Conservation (phyloP, 2,113 vertebrate species). For the Ctenomys sociabilis region DNA sequence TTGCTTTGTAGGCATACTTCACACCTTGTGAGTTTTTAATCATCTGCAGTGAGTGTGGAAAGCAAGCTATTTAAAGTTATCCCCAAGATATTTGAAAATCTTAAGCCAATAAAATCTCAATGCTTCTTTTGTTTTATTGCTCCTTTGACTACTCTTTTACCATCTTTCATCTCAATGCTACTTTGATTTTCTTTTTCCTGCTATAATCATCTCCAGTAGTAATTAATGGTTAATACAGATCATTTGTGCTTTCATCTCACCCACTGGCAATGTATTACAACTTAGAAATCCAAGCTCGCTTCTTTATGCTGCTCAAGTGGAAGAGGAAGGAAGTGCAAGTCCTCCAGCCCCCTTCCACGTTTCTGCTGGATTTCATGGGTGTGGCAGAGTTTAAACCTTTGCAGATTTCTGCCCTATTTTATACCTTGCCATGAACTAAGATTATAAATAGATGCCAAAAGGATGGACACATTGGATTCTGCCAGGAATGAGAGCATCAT, state of each 20-base stretch:
- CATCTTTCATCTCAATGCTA: slow-evolving; percentile 57
- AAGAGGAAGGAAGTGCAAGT: slow-evolving; percentile 87
- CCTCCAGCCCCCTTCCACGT: slow-evolving; percentile 81
- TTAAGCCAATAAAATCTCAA: slow-evolving; percentile 72
- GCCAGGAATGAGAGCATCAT: slow-evolving; percentile 77
- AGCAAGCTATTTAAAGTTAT: slow-evolving; percentile 82
- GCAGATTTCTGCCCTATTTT: slow-evolving; percentile 78
- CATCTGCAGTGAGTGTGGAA: slow-evolving; percentile 63
- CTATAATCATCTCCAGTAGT: slow-evolving; percentile 68
- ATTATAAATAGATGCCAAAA: slow-evolving; percentile 67
- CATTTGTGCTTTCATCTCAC: slow-evolving; percentile 77
- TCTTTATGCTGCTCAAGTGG: slow-evolving; percentile 85
- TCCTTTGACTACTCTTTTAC: slow-evolving; percentile 50
- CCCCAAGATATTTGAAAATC: slow-evolving; percentile 78
- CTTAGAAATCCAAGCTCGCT: slow-evolving; percentile 80
- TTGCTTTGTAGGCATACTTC: slow-evolving; percentile 54
- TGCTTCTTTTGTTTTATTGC: slow-evolving; percentile 64
- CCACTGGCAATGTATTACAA: slow-evolving; percentile 81
- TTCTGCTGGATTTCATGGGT: slow-evolving; percentile 86
- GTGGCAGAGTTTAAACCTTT: slow-evolving; percentile 88
- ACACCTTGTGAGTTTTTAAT: slow-evolving; percentile 81
- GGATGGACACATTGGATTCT: slow-evolving; percentile 61
- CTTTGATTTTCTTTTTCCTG: slow-evolving; percentile 73
- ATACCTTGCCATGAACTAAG: slow-evolving; percentile 63
- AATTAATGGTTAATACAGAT: slow-evolving; percentile 76